Evolutionary conservation across 30 jellyfish, hydroid and myxozoan genomes (phyloP), one percentile per base, ranked within the genome.

Genomic region (Phacellophora camtschatica): DNA sequence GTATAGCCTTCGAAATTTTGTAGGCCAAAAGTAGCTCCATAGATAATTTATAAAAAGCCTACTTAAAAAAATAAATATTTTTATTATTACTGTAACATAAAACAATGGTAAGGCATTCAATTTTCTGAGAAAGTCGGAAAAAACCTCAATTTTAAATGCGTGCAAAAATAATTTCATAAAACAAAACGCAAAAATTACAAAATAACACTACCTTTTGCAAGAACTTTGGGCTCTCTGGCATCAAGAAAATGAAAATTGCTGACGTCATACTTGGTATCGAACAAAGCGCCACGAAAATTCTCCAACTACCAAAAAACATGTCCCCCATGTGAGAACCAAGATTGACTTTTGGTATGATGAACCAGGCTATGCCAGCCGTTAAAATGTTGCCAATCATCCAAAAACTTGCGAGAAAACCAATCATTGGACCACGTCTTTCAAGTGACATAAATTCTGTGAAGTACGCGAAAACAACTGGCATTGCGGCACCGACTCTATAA

Each of bases 191-290:
- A 62, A 8, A n/a, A 11, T 15, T 4, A 28, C n/a, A 29, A 66
- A 33, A 66, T 29, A 34, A 5, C 24, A 34, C 28, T 45, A 90
- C 97, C 96, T 90, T 83, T 20, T 74, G 79, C 19, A 90, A 71
- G 41, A 27, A 91, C 78, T 84, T 91, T 39, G 98, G 98, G 58
- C 98, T 91, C 50, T 91, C 98, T 18, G 98, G 98, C 92, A 91
- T 51, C 72, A 77, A 41, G 45, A 74, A 84, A 8, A 91, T 61
- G 41, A 85, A 74, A 59, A 91, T 39, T 5, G 98, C 98, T 0
- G 98, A 77, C 13, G 98, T 50, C 19, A 91, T 56, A 48, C 98
- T 91, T 25, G 98, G 98, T 5, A 85, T n/a, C 6, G 98, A 94
- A 49, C 98, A 77, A 11, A 91, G 10, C 27, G 96, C 98, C 1